Evolutionary conservation across 1,140 invertebrate genomes (phyloP).

Genomic region (Helicoverpa zea): DNA sequence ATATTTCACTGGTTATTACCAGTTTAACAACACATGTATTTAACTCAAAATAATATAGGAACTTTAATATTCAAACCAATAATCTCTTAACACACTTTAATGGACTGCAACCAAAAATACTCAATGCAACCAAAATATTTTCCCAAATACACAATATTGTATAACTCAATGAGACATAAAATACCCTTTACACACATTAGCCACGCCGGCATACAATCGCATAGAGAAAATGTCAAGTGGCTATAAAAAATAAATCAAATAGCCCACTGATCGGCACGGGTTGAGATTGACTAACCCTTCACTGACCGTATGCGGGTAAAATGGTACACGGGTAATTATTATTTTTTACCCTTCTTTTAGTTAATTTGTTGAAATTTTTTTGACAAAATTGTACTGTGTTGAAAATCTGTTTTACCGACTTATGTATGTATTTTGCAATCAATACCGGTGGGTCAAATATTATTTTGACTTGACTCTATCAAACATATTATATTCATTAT

Average conservation of each 20-base stretch:
- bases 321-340: slow-evolving; percentile 52
- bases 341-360: neutral
- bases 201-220: slow-evolving; percentile 74
- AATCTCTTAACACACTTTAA: no score
- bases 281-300: slow-evolving; percentile 66
- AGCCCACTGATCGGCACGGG: slow-evolving; percentile 55
- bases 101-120: no score
- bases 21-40: no score
- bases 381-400: no score
- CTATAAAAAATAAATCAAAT: slow-evolving; percentile 79
- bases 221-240: slow-evolving; percentile 58
- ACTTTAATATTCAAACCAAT: neutral
- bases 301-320: slow-evolving; percentile 69
- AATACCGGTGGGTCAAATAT: no score
- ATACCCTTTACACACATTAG: slow-evolving; percentile 64
- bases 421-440: no score
- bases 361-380: neutral
- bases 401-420: no score
- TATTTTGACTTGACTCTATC: no score
- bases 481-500: no score
- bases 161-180: slow-evolving; percentile 27
- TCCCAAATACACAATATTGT: neutral
- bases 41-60: no score
- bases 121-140: neutral
- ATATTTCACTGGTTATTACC: no score